Evolutionary conservation across 1,140 invertebrate genomes (phyloP).

Genomic region (Drosophila yakuba): DNA sequence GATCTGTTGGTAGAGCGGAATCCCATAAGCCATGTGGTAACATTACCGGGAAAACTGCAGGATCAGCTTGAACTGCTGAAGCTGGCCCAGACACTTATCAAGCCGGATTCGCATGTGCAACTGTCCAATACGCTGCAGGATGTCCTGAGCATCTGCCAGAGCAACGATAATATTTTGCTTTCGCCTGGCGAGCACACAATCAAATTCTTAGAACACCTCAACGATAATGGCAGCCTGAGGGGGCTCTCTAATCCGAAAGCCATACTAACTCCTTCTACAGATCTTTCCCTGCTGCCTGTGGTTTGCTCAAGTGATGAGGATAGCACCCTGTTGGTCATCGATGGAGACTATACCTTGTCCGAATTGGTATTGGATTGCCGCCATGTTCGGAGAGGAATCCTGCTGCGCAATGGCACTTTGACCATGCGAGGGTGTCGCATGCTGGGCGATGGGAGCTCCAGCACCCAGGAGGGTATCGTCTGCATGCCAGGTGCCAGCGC

Average conservation of each 20-base stretch:
- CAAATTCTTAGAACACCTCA: conserved; percentile 77
- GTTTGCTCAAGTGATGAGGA: conserved; percentile 84
- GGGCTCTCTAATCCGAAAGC: conserved; percentile 39
- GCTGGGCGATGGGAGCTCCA: conserved; percentile 76
- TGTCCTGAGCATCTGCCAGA: conserved; percentile 85
- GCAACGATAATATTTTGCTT: conserved; percentile 65
- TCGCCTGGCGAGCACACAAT: conserved; percentile 70
- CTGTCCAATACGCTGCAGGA: conserved; percentile 80
- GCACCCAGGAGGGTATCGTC: conserved; percentile 85
- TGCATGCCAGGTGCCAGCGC: conserved; percentile 76
- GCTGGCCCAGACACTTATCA: conserved; percentile 65
- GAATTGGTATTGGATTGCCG: conserved; percentile 85
- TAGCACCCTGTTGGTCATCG: conserved; percentile 83
- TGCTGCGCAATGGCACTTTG: conserved; percentile 81
- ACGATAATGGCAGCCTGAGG: conserved; percentile 59
- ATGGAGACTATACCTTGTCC: conserved; percentile 78
- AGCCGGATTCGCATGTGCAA: conserved; percentile 46
- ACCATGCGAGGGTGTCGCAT: conserved; percentile 82
- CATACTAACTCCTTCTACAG: neutral
- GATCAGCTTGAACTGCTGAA: conserved; percentile 85
- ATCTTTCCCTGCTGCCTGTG: conserved; percentile 56
- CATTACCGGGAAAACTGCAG: conserved; percentile 84
- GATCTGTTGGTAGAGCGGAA: conserved; percentile 37
- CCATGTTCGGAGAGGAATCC: conserved; percentile 82
- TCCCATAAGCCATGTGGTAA: conserved; percentile 85